Evolutionary conservation across 1,140 invertebrate genomes (phyloP), one percentile per base, ranked within the genome.

Genomic region (Diachasma alloeum): DNA sequence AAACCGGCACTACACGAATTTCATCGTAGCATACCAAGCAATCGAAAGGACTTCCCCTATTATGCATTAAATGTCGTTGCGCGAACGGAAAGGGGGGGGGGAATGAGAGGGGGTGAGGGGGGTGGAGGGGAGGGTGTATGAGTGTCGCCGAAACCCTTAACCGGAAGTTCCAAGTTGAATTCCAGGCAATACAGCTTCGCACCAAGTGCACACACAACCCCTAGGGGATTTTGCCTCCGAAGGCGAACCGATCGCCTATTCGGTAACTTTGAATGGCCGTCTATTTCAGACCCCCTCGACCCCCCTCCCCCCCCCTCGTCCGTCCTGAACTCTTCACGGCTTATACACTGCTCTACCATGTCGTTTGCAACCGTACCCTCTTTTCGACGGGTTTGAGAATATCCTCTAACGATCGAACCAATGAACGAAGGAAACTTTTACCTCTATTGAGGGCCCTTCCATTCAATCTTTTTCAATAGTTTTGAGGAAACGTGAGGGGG

Each of bases 21-120:
- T 63, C 59, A 63, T 63, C 24, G 59, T 15, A 31, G 59, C 59
- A 63, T 31, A 63, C 59, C 59, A 63, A 63, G 59, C 59, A 63
- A 63, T 63, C 59, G 59, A 63, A 63, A 63, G 59, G 59, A 63
- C 59, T 26, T 26, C 59, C 59, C 59, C 59, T 26, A 63, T 63
- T 63, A 26, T 63, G 24, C 59, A 63, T 63, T 63, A 63, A 63
- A 63, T 63, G 24, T 63, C 59, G 59, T 63, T 24, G 39, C 39
- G 9, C 39, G 39, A n/a, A n/a, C n/a, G n/a, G n/a, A n/a, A n/a
- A n/a, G n/a, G n/a, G n/a, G n/a, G 39, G 39, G 39, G 2, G 31
- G 31, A 6, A 2, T 31, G 2, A 31, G 31, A 3, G 31, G 6
- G 2, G 31, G 31, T 31, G 31, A 31, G 2, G 31, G 31, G 31